Base-by-base conservation (phyloP, 1,140 invertebrate genomes). In the Notospermus geniculatus region DNA sequence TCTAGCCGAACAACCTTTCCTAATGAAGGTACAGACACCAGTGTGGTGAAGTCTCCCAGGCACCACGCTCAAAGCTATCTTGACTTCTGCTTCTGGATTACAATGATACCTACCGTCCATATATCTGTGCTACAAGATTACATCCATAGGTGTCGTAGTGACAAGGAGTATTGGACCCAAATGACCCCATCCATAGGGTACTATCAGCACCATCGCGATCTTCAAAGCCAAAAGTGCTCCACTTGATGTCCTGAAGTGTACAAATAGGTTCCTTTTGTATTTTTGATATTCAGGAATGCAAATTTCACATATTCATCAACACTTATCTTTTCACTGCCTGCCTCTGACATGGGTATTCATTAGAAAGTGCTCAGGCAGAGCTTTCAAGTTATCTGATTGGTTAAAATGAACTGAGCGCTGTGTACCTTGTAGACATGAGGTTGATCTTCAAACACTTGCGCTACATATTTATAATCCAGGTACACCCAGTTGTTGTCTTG, bases 81-180 rank as follows among this genome's bases (percentile, higher is more conserved):
- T 57, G 39, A 57, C n/a, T 57, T 15, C 13, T 41, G 13, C 13
- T 19, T 57, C 11, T 15, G 11, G 27, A 57, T 19, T 19, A n/a
- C 27, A 59, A 4, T 59, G 19, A 59, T n/a, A 15, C 59, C 4
- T 80, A 91, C 92, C 85, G 89, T 73, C 94, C 94, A 83, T 86
- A 85, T 57, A 94, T 82, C 84, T 98, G 95, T 54, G 88, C 89
- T 23, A 97, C 87, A 71, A 97, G 86, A 83, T 97, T 98, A 69
- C 87, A 91, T 0, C 93, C 94, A 84, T 97, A 97, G 1, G 92
- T 91, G 79, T 98, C 95, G 77, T 89, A 88, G 83, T 98, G 95
- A 65, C 93, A 94, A 29, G 93, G 91, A 1, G 95, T 97, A 76
- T 95, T 91, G 27, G 93, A 88, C 17, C 91, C 91, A 73, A 84